phyloP scores from a whole-genome alignment of 2,797 vertebrate genomes.

The Anomalospiza imberbis region DNA sequence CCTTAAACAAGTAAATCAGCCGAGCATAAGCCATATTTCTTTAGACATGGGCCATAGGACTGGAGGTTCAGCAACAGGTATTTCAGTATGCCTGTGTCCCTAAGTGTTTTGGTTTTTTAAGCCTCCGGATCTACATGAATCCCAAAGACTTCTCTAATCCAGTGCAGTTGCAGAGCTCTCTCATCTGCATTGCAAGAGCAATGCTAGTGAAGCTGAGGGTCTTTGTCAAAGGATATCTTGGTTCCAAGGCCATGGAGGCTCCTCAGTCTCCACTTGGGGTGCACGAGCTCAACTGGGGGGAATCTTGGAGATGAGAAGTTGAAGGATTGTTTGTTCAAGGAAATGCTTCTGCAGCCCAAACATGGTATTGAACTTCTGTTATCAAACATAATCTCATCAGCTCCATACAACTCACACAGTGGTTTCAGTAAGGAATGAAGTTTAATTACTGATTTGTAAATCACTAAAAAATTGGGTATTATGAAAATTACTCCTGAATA shows the following conservation, averaged over 20 bases:
- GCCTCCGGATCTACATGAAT: not conserved
- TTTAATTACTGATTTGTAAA: not conserved
- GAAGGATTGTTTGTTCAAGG: not conserved
- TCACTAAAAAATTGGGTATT: not conserved
- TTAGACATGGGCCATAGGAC: not conserved
- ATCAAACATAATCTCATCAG: not conserved
- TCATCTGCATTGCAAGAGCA: not conserved
- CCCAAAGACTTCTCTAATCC: not conserved
- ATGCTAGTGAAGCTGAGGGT: not conserved
- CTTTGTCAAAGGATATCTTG: not conserved
- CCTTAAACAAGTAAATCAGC: not conserved
- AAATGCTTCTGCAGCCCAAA: not conserved
- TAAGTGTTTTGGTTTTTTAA: not conserved
- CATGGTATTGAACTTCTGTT: not conserved
- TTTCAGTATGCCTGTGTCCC: not conserved
- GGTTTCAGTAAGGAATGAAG: not conserved
- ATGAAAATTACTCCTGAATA: not conserved
- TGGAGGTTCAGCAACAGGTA: not conserved
- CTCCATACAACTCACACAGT: not conserved
- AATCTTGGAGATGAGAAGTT: not conserved
- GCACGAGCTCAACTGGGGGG: accelerated
- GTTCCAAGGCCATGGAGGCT: not conserved
- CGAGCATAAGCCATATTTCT: not conserved
- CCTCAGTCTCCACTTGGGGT: not conserved
- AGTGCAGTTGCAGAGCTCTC: not conserved